A percentile compares a stretch with the other conserved stretches of the same genome.
phyloP scores from a whole-genome alignment of 2,113 vertebrate genomes.

The Rhadina sibilatrix region DNA sequence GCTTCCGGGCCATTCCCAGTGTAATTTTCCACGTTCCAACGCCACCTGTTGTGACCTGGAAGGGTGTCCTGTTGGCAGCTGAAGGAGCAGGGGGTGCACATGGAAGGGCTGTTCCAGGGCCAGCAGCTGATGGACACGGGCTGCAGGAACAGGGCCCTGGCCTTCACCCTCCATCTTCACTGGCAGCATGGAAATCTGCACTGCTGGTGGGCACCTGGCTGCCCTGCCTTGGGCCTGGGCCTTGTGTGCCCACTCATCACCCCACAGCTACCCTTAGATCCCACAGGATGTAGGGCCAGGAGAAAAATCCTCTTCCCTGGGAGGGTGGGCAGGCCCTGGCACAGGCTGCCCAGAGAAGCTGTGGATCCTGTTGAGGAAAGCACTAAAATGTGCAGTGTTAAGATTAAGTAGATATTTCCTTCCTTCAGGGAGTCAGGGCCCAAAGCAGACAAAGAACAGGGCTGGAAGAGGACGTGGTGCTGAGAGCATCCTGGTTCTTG shows the following conservation, averaged over 20 bases:
- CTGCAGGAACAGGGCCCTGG: conserved; percentile 84
- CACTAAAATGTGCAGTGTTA: too few species aligned
- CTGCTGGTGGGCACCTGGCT: conserved; percentile 62
- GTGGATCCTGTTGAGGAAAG: too few species aligned
- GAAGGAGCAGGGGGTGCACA: conserved; percentile 84
- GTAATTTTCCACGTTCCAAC: accelerated
- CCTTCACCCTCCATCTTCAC: conserved; percentile 90
- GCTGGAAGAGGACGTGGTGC: too few species aligned
- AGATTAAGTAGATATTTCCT: too few species aligned
- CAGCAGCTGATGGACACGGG: conserved; percentile 84
- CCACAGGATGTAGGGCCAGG: not conserved
- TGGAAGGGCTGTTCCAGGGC: conserved; percentile 86
- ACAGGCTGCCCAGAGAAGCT: not conserved
- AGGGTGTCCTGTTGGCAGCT: conserved; percentile 69
- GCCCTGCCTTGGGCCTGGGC: not conserved
- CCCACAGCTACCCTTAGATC: not conserved
- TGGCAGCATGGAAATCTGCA: conserved; percentile 86
- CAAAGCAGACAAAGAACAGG: too few species aligned
- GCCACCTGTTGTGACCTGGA: not conserved
- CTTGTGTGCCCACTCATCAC: accelerated
- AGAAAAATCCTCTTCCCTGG: not conserved
- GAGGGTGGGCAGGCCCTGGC: not conserved
- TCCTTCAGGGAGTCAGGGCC: too few species aligned
- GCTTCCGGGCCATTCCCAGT: not conserved
- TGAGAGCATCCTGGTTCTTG: too few species aligned